These are phyloP conservation scores for Amphiduros pacificus DNA, from an alignment of 2,888 invertebrate species.

Conservation along the genomic window DNA sequence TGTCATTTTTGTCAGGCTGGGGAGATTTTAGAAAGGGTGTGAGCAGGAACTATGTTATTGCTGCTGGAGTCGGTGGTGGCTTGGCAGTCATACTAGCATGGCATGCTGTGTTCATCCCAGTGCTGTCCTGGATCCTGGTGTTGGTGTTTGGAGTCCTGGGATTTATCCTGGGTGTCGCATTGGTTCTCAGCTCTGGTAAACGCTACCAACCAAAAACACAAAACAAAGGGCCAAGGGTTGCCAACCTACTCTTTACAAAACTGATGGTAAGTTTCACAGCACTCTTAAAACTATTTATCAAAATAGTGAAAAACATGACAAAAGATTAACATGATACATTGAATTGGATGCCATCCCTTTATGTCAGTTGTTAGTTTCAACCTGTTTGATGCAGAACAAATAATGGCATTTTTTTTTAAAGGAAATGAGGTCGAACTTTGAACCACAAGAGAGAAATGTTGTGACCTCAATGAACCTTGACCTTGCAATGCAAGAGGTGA, in stretches of 20 bases:
- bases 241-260: slow-evolving; percentile 10
- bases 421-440: slow-evolving; percentile 5
- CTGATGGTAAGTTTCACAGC: slow-evolving; percentile 13
- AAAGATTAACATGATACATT: too few relatives aligned
- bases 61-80: neutral
- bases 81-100: neutral
- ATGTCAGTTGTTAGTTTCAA: too few relatives aligned
- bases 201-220: neutral
- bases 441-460: slow-evolving; percentile 26
- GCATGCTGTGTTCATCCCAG: neutral
- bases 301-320: too few relatives aligned
- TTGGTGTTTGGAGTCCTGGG: neutral
- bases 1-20: too few relatives aligned
- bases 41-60: too few relatives aligned
- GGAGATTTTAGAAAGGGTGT: too few relatives aligned
- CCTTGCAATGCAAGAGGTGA: slow-evolving; percentile 77
- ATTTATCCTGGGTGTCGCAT: slow-evolving; percentile 6
- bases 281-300: too few relatives aligned
- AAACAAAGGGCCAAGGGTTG: neutral
- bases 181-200: slow-evolving; percentile 9
- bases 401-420: too few relatives aligned
- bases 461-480: slow-evolving; percentile 74
- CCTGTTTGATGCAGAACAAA: too few relatives aligned
- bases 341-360: too few relatives aligned
- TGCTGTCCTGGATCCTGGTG: neutral